Evolutionary conservation across 2,888 invertebrate genomes (phyloP), one percentile per base, ranked within the genome.

Genomic region (Cantharis rustica): DNA sequence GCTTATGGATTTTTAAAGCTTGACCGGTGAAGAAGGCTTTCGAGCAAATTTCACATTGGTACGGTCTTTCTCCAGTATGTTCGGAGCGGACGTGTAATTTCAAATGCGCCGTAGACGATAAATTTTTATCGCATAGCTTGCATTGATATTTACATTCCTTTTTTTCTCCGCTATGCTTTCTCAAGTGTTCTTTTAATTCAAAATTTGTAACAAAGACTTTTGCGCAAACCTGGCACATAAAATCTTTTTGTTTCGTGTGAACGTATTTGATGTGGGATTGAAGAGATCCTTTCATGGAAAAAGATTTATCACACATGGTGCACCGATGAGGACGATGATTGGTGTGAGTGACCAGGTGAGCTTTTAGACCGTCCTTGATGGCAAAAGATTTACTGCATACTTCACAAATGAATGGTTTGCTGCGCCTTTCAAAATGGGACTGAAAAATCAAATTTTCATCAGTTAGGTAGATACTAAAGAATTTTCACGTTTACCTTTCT

Each of bases 1-100:
- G 80, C 74, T 86, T 84, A 73, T 86, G 86, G 79, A 85, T 83
- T 16, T 84, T 82, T 16, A 78, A 71, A n/a, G 75, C 70, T 64
- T 78, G 73, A 11, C 71, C 47, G 4, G 75, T 78, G 16, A 75
- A 68, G 71, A 78, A 78, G 1, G 75, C 16, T 69, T 78, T 78
- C 16, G 73, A n/a, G 23, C 78, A 78, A 64, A 71, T 71, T 23
- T 75, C 66, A 68, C 78, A 78, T 15, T 20, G 26, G 17, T 75
- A 78, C 1, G 78, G 78, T 15, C 75, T 68, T 23, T 78, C 78
- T 16, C 78, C 78, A 15, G 78, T 78, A n/a, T 78, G 78, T 61
- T 74, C 74, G 9, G 77, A 71, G 17, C 77, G 73, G 11, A 77
- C 47, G 63, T 77, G 77, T 15, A 77, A 63, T 17, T 77, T 77